Evolutionary conservation across 1,140 invertebrate species (phyloP).

Genomic region (Dreissena polymorpha): DNA sequence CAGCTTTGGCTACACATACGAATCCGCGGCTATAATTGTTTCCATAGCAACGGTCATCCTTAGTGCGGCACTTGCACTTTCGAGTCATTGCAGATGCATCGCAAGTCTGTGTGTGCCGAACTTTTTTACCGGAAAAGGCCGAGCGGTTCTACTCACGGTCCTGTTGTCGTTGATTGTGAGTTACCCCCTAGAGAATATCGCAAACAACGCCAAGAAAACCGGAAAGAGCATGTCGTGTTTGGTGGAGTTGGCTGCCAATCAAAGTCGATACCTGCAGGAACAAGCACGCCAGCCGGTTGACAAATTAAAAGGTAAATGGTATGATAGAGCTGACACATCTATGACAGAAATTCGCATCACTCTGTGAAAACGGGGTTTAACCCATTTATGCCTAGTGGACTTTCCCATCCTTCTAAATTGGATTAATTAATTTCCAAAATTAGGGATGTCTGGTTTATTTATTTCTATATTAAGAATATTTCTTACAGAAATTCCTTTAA

Average conservation of each 20-base stretch:
- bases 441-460: too few species aligned
- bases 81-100: slow-evolving; percentile 17
- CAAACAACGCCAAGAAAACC: slow-evolving; percentile 20
- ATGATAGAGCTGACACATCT: too few species aligned
- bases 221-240: slow-evolving; percentile 47
- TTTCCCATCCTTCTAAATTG: too few species aligned
- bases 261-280: slow-evolving; percentile 4
- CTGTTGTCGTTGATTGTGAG: slow-evolving; percentile 39
- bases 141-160: slow-evolving; percentile 26
- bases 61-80: slow-evolving; percentile 27
- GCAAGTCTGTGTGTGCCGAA: slow-evolving; percentile 35
- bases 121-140: slow-evolving; percentile 29
- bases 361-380: too few species aligned
- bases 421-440: too few species aligned
- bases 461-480: too few species aligned
- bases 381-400: too few species aligned
- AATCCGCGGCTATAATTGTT: slow-evolving; percentile 16
- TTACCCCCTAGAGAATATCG: slow-evolving; percentile 29
- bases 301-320: not conserved
- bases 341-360: too few species aligned
- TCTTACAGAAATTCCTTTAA: too few species aligned
- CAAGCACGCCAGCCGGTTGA: slow-evolving; percentile 3
- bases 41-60: slow-evolving; percentile 19
- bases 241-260: slow-evolving; percentile 33
- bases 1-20: slow-evolving; percentile 31